A percentile compares a stretch with the other conserved stretches of the same genome.
Conservation (phyloP, 2,888 invertebrate genomes). For the Strigamia transsilvanica region DNA sequence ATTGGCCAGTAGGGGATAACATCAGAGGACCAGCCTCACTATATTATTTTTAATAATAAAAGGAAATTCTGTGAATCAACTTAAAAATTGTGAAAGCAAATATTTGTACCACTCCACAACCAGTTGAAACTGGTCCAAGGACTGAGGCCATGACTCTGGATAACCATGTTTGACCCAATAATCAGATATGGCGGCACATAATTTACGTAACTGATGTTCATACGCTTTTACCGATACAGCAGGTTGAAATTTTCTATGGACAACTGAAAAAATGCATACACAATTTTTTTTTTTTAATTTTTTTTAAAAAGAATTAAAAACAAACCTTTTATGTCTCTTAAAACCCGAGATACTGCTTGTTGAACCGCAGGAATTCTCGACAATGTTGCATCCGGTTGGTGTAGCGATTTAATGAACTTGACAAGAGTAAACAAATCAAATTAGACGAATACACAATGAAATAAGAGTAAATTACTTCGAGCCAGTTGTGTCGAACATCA, state of each 20-base stretch:
- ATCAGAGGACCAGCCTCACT: conserved; percentile 93
- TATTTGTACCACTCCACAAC: conserved; percentile 84
- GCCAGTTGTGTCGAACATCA: conserved; percentile 92
- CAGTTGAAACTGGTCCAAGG: conserved; percentile 78
- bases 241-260: conserved; percentile 83
- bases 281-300: not conserved
- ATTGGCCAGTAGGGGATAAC: conserved; percentile 92
- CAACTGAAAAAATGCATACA: conserved; percentile 50
- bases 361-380: conserved; percentile 82
- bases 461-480: conserved; percentile 75
- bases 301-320: too few species aligned
- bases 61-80: not conserved
- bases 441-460: not conserved
- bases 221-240: conserved; percentile 87
- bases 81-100: conserved; percentile 58
- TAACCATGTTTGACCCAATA: conserved; percentile 73
- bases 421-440: not conserved
- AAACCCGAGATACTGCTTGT: conserved; percentile 81
- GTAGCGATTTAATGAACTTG: conserved; percentile 81
- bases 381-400: conserved; percentile 73
- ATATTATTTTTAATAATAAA: conserved; percentile 60
- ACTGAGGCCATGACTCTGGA: conserved; percentile 77
- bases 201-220: conserved; percentile 80
- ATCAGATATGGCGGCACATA: conserved; percentile 86
- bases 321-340: conserved; percentile 77